Base-by-base conservation (phyloP, 2,888 invertebrate genomes). In the Gastracanthus pulcherrimus region DNA sequence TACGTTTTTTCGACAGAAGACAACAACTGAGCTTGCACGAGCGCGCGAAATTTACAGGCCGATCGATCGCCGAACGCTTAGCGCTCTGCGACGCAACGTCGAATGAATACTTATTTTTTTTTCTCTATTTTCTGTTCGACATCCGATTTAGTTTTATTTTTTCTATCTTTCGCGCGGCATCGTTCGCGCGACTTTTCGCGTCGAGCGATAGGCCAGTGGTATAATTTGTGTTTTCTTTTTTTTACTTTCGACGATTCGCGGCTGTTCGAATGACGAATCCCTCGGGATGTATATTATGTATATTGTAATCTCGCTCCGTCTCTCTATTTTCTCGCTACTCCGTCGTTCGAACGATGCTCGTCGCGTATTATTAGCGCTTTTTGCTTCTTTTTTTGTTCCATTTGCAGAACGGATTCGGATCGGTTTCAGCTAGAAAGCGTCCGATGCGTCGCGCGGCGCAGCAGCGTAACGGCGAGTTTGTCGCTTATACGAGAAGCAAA, bases 21-120 rank as follows among this genome's bases (percentile, higher is more conserved):
- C 78, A 82, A 80, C 76, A 82, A 79, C 48, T 77, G 74, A 80
- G 80, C 74, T 80, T 74, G 67, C 77, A 67, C 75, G 71, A 58
- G 66, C 74, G 60, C 83, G 78, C 78, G 78, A 81, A 83, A 83
- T 83, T 74, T 83, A 81, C 80, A 83, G 82, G 77, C 82, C 82
- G 80, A 80, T 82, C 69, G 77, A 80, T 82, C 77, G 80, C 69
- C 78, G 64, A 71, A 70, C 62, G 74, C 62, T 81, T 62, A 19
- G 55, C 72, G 70, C 74, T n/a, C n/a, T 74, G 51, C 74, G 69
- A 69, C 72, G 81, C 71, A 58, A 16, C 26, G 69, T n/a, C n/a
- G n/a, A n/a, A n/a, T n/a, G n/a, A n/a, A n/a, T n/a, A n/a, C n/a
- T n/a, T 48, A 31, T 16, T 26, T 55, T n/a, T 13, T 16, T 4